Percentiles rank a stretch among this genome's conserved stretches.
Evolutionary conservation across 2,888 invertebrate species (phyloP).

Genomic region (Tenthredo livida): DNA sequence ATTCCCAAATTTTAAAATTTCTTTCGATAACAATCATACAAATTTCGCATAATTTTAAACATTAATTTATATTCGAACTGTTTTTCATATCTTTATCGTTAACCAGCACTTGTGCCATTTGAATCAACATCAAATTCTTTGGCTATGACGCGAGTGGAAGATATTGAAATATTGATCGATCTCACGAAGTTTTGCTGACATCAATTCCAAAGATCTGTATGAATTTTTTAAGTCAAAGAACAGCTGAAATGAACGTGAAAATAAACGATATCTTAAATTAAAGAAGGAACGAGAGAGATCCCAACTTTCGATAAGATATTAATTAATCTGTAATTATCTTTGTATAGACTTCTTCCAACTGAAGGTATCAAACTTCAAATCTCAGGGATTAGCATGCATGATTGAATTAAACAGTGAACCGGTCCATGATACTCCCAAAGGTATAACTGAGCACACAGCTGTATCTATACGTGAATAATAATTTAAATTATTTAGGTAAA

Average conservation of each 20-base stretch:
- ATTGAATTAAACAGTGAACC: background rate
- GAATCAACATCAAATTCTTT: background rate
- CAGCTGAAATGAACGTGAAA: background rate
- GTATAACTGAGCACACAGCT: background rate
- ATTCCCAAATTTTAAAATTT: background rate
- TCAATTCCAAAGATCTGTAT: background rate
- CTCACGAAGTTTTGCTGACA: background rate
- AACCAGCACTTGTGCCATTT: background rate
- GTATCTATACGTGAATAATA: constrained; percentile 22
- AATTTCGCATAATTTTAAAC: background rate
- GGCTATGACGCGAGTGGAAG: background rate
- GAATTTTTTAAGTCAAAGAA: background rate
- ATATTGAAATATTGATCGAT: background rate
- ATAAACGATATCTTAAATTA: background rate
- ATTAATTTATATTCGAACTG: background rate
- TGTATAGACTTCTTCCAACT: background rate
- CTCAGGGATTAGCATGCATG: background rate
- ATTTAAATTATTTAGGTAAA: constrained; percentile 15
- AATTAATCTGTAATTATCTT: background rate
- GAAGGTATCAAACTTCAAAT: background rate
- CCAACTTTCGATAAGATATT: background rate
- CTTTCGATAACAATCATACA: background rate
- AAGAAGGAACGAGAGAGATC: background rate
- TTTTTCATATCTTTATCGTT: background rate
- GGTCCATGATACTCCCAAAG: background rate